A percentile compares a stretch with the other conserved stretches of the same genome.
Conservation (phyloP, 2,113 vertebrate species). For the Zosterops lateralis region DNA sequence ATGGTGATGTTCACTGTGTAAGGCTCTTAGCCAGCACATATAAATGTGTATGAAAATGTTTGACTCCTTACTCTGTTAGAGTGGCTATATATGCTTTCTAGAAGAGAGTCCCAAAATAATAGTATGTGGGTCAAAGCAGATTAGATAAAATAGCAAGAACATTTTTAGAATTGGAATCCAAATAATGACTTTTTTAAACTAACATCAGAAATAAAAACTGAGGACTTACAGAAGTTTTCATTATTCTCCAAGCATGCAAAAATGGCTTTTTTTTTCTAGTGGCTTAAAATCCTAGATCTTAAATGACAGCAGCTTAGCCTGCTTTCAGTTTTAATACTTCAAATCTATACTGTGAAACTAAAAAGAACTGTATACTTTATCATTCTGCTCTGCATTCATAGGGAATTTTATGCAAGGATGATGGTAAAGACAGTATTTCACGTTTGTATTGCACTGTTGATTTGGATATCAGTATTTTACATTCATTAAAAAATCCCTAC, state of each 20-base stretch:
- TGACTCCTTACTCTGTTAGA: background rate
- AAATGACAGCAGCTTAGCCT: constrained; percentile 62
- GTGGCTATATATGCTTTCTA: background rate
- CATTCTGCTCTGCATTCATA: background rate
- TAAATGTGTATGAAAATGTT: background rate
- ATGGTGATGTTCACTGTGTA: background rate
- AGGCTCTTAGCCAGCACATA: background rate
- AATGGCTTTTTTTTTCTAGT: background rate
- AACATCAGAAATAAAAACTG: background rate
- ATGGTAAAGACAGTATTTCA: background rate
- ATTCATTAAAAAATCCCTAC: background rate
- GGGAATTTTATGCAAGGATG: background rate
- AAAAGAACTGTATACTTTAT: background rate
- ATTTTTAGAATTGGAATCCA: constrained; percentile 11
- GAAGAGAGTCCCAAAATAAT: background rate
- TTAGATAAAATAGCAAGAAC: background rate
- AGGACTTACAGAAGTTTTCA: background rate
- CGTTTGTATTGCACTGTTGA: background rate
- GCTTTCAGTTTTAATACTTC: constrained; percentile 46
- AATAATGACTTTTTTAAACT: background rate
- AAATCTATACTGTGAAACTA: constrained; percentile 17
- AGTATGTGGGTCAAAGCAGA: constrained; percentile 13
- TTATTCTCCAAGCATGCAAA: background rate
- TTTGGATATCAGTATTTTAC: background rate
- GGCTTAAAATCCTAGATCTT: constrained; percentile 33